Percentiles rank a stretch among this genome's conserved stretches.
phyloP scores from a whole-genome alignment of 2,113 vertebrate species.

The Arothron firmamentum region DNA sequence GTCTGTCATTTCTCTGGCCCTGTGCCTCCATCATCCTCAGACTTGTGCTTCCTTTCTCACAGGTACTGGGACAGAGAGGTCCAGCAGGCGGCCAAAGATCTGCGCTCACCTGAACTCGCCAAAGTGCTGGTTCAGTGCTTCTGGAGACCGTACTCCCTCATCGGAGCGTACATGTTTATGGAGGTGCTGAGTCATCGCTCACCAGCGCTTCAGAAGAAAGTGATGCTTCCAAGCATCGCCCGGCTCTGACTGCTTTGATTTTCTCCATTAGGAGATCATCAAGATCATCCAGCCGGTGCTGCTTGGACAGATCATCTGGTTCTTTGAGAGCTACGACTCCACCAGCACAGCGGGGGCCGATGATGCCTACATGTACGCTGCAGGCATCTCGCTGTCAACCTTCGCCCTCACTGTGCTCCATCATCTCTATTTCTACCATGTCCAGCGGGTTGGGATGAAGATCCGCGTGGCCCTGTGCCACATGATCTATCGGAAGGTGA shows the following conservation, averaged over 20 bases:
- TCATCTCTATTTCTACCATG: constrained; percentile 89
- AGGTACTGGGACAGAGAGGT: constrained; percentile 90
- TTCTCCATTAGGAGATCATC: constrained; percentile 75
- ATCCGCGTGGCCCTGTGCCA: constrained; percentile 90
- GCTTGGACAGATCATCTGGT: constrained; percentile 83
- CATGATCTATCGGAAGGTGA: constrained; percentile 92
- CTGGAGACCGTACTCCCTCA: constrained; percentile 82
- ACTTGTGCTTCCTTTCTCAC: background rate
- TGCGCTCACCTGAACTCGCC: constrained; percentile 76
- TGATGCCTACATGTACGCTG: constrained; percentile 73
- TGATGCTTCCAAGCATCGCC: too few relatives aligned
- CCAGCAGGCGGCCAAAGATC: constrained; percentile 77
- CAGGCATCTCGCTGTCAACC: constrained; percentile 74
- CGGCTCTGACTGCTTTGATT: background rate
- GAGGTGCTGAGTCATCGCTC: constrained; percentile 69
- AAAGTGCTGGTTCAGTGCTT: constrained; percentile 86
- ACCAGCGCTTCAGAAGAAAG: too few relatives aligned
- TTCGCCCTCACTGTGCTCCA: constrained; percentile 76
- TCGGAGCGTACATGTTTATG: constrained; percentile 85
- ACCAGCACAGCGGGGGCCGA: constrained; percentile 40
- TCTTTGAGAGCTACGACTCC: constrained; percentile 77
- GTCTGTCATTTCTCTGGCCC: too few relatives aligned
- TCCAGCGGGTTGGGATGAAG: constrained; percentile 87
- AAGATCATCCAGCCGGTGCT: constrained; percentile 84
- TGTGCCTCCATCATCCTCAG: background rate